Evolutionary conservation across 1,140 invertebrate species (phyloP).

Genomic region (Caenorhabditis briggsae): DNA sequence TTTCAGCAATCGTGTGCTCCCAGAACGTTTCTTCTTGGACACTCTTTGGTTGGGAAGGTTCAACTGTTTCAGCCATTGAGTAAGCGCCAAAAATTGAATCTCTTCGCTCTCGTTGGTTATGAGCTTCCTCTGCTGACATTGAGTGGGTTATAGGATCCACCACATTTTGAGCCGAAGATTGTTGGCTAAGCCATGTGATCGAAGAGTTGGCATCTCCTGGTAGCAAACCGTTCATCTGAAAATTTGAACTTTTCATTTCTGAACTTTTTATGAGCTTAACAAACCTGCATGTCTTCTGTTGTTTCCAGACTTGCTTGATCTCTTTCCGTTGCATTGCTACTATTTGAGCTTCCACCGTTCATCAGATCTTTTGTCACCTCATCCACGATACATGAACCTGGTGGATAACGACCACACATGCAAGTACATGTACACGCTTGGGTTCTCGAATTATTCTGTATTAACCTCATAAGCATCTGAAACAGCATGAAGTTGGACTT

Average conservation of each 20-base stretch:
- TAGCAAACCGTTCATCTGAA: slow-evolving; percentile 35
- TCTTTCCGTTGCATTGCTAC: slow-evolving; percentile 25
- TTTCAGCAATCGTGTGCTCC: slow-evolving; percentile 45
- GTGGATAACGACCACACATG: slow-evolving; percentile 74
- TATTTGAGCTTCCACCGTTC: slow-evolving; percentile 37
- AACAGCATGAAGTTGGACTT: slow-evolving; percentile 64
- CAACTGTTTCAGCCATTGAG: not conserved
- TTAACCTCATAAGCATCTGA: slow-evolving; percentile 52
- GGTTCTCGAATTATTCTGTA: slow-evolving; percentile 49
- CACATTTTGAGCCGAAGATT: slow-evolving; percentile 30
- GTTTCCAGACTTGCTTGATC: slow-evolving; percentile 56
- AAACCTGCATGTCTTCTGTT: slow-evolving; percentile 56
- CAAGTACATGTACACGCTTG: slow-evolving; percentile 71
- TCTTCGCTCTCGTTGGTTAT: slow-evolving; percentile 10
- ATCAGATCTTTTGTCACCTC: slow-evolving; percentile 66
- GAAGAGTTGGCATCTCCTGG: slow-evolving; percentile 28
- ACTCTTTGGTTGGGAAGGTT: slow-evolving; percentile 9
- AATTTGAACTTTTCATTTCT: no score
- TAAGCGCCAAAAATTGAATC: slow-evolving; percentile 13
- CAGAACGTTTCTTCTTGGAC: slow-evolving; percentile 43
- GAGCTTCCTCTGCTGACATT: slow-evolving; percentile 22
- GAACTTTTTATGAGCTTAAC: no score
- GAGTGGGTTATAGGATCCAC: slow-evolving; percentile 7
- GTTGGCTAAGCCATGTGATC: slow-evolving; percentile 32
- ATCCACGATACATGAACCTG: slow-evolving; percentile 73